These are phyloP conservation scores for Chlorospingus flavigularis DNA, from an alignment of 2,797 vertebrate species.

Conservation along the genomic window DNA sequence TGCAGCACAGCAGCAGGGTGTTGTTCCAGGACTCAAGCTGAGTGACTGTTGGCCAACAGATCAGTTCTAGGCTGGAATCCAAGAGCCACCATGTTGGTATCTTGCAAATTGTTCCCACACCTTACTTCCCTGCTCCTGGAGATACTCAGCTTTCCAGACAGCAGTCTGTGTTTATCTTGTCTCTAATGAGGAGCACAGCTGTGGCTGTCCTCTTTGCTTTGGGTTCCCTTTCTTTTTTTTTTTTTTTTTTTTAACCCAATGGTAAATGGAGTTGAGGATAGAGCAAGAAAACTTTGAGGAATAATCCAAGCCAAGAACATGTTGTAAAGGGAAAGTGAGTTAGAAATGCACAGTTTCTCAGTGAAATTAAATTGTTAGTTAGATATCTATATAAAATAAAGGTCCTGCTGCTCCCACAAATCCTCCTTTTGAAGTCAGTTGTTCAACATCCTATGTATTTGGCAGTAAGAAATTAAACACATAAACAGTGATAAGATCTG, in stretches of 20 bases:
- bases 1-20: not conserved
- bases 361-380: not conserved
- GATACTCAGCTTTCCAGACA: not conserved
- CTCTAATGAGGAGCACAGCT: not conserved
- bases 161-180: not conserved
- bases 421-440: not conserved
- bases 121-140: not conserved
- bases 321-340: not conserved
- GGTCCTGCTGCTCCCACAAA: not conserved
- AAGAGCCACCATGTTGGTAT: not conserved
- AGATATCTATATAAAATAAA: not conserved
- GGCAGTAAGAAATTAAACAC: not conserved
- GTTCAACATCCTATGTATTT: not conserved
- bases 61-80: not conserved
- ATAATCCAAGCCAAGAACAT: not conserved
- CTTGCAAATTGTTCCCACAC: not conserved
- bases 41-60: not conserved
- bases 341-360: not conserved
- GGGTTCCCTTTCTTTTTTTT: not conserved
- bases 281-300: not conserved
- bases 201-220: not conserved
- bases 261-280: not conserved
- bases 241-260: not conserved
- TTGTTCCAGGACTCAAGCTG: not conserved
- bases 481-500: not conserved